Conservation (phyloP, 2,888 invertebrate species). For the Yponomeuta plumbellus region DNA sequence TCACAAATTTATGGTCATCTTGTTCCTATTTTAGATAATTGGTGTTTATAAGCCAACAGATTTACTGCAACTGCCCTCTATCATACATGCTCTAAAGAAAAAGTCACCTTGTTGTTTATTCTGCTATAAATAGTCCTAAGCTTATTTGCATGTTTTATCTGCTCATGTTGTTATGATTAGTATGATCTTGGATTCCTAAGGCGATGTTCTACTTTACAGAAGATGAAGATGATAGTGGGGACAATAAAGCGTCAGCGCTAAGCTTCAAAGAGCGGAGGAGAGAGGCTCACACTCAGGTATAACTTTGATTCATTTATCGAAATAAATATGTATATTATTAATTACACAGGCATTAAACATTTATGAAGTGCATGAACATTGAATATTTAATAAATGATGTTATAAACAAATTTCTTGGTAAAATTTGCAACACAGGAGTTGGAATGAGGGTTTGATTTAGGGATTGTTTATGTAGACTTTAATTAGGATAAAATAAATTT, state of each 20-base stretch:
- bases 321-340: background rate
- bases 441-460: no score
- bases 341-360: background rate
- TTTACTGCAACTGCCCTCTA: background rate
- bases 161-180: background rate
- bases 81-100: background rate
- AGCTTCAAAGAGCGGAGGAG: constrained; percentile 95
- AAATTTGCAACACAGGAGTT: no score
- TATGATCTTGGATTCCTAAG: background rate
- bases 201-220: constrained; percentile 41
- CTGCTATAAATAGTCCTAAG: background rate
- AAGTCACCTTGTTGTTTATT: background rate
- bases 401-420: no score
- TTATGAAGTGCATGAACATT: no score
- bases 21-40: background rate
- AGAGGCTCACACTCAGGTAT: constrained; percentile 91
- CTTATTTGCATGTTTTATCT: background rate
- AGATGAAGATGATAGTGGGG: constrained; percentile 80
- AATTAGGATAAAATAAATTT: no score
- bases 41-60: background rate
- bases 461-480: no score
- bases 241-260: constrained; percentile 77
- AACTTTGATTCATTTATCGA: background rate
- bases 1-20: background rate
- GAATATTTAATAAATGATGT: no score